A percentile compares a stretch with the other conserved stretches of the same genome.
These are phyloP conservation scores for Morelia viridis DNA, from an alignment of 2,797 vertebrate genomes.

Conservation along the genomic window DNA sequence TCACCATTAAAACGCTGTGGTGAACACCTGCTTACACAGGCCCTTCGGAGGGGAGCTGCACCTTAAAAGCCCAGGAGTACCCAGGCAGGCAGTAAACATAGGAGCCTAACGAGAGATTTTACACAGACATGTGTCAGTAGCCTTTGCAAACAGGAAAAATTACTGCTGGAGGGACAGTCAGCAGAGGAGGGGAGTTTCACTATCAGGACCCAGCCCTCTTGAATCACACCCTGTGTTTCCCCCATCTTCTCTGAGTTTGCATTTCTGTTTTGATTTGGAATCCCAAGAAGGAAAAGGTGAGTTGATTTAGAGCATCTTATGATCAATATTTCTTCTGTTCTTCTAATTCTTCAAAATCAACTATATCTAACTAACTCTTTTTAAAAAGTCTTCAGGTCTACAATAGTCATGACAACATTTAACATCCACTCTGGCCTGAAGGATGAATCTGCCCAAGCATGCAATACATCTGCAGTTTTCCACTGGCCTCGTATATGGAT, in stretches of 20 bases:
- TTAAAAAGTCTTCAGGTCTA: background rate
- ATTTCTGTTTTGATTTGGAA: background rate
- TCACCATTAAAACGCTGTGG: background rate
- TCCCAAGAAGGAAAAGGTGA: background rate
- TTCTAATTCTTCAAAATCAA: background rate
- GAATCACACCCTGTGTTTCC: background rate
- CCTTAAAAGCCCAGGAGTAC: background rate
- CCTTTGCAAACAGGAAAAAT: background rate
- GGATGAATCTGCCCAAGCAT: background rate
- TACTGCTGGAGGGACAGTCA: background rate
- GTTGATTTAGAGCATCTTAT: background rate
- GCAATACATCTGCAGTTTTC: background rate
- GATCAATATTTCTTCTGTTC: background rate
- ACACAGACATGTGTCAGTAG: background rate
- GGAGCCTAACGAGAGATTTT: background rate
- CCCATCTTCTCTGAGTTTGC: background rate
- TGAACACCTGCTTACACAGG: conserved; percentile 25
- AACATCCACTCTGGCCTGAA: background rate
- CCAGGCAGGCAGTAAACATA: background rate
- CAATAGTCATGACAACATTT: background rate
- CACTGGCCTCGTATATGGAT: background rate
- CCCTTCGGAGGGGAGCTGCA: background rate
- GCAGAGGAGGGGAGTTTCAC: background rate
- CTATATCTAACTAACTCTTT: background rate
- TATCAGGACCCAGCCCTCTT: background rate